These are phyloP conservation scores for Hoplodrina blanda DNA, from an alignment of 2,888 invertebrate species.

Conservation along the genomic window DNA sequence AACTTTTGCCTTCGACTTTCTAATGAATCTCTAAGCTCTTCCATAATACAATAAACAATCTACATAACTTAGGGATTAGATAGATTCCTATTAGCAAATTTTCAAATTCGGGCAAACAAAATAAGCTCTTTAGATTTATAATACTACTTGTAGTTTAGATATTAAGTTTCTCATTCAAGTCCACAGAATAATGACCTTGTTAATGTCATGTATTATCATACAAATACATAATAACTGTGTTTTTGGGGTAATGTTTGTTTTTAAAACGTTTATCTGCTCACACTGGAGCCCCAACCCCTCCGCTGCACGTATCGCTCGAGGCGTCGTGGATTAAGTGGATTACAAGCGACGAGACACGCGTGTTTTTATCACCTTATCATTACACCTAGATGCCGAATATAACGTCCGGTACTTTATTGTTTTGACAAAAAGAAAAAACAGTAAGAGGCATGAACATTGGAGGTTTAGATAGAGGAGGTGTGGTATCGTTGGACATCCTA, in stretches of 20 bases:
- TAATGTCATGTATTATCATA: not conserved
- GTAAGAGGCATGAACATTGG: not conserved
- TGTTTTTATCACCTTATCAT: conserved; percentile 60
- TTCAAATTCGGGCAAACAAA: too few relatives aligned
- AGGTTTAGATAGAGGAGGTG: conserved; percentile 6
- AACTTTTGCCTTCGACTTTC: too few relatives aligned
- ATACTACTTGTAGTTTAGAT: too few relatives aligned
- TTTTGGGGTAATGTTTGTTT: not conserved
- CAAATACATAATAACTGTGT: not conserved
- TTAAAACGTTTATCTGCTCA: conserved; percentile 17
- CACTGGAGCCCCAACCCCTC: conserved; percentile 37
- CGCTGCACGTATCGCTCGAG: conserved; percentile 57
- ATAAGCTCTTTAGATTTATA: too few relatives aligned
- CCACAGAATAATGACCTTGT: not conserved
- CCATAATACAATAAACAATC: too few relatives aligned
- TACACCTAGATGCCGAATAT: conserved; percentile 44
- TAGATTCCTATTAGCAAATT: too few relatives aligned
- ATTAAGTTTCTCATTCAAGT: too few relatives aligned
- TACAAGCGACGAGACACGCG: conserved; percentile 56
- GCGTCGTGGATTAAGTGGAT: conserved; percentile 57
- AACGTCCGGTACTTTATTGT: conserved; percentile 26
- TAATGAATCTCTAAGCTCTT: too few relatives aligned
- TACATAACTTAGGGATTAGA: too few relatives aligned
- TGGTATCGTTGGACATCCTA: not conserved
- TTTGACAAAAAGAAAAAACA: not conserved